Evolutionary conservation across 92 coral and sea anemone species (phyloP).

Genomic region (Chrysogorgia sp.): DNA sequence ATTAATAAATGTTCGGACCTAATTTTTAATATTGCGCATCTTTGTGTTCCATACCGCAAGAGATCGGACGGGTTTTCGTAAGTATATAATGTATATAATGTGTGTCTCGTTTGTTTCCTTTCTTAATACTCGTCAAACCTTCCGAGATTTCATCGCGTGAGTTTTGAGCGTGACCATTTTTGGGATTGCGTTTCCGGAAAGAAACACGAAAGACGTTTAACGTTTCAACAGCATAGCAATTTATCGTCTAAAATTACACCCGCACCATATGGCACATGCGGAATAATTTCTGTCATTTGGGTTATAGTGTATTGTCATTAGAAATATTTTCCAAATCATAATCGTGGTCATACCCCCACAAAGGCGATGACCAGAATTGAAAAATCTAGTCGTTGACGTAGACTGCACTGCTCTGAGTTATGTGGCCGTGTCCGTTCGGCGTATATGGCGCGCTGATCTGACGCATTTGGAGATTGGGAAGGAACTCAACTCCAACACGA

Average conservation of each 20-base stretch:
- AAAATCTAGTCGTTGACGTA: neutral
- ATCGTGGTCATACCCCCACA: neutral
- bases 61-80: neutral
- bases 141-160: neutral
- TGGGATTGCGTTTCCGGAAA: neutral
- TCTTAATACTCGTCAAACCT: too few species aligned
- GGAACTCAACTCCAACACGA: neutral
- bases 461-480: constrained; percentile 29
- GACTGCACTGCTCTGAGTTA: neutral
- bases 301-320: neutral
- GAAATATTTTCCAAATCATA: neutral
- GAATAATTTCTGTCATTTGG: too few species aligned
- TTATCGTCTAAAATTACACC: neutral
- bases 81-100: neutral
- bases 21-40: too few species aligned
- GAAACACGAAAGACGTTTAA: neutral
- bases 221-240: neutral
- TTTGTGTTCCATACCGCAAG: too few species aligned
- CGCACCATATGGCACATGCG: too few species aligned
- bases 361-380: neutral
- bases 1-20: too few species aligned
- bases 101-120: neutral
- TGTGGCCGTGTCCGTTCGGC: too few species aligned
- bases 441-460: too few species aligned
- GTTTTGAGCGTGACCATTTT: neutral